A percentile compares a stretch with the other conserved stretches of the same genome.
These are phyloP conservation scores for Eilema caniola DNA, from an alignment of 2,888 invertebrate species.

Conservation along the genomic window DNA sequence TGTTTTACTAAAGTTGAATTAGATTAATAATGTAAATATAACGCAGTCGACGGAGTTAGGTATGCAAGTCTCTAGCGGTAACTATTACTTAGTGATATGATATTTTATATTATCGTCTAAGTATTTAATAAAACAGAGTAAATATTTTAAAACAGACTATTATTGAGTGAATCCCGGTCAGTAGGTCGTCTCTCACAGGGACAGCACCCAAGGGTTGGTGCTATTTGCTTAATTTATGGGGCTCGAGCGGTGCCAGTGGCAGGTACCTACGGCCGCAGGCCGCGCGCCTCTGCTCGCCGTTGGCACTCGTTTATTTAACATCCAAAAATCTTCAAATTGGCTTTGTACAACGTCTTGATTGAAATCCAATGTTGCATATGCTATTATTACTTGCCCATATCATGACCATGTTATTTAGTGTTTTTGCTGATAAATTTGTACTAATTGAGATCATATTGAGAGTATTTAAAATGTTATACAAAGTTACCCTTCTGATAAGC, in stretches of 20 bases:
- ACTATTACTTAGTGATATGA: constrained; percentile 78
- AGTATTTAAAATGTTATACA: constrained; percentile 13
- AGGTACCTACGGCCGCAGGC: constrained; percentile 27
- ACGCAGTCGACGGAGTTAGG: constrained; percentile 47
- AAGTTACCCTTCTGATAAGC: neutral
- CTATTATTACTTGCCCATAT: neutral
- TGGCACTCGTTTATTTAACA: constrained; percentile 15
- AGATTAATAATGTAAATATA: constrained; percentile 53
- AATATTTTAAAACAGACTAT: constrained; percentile 80
- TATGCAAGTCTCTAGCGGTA: constrained; percentile 67
- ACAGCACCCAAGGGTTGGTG: constrained; percentile 49
- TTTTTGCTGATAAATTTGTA: neutral
- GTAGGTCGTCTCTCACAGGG: constrained; percentile 60
- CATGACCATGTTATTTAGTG: neutral
- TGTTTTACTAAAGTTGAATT: constrained; percentile 49
- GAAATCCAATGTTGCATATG: neutral
- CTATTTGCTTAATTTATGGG: constrained; percentile 62
- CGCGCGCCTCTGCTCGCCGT: neutral
- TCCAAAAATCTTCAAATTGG: constrained; percentile 21
- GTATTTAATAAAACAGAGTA: constrained; percentile 83
- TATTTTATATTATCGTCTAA: constrained; percentile 83
- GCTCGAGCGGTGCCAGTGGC: constrained; percentile 24
- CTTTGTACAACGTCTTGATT: constrained; percentile 28
- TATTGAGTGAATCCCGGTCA: constrained; percentile 73
- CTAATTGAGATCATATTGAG: constrained; percentile 17